Base-by-base conservation (phyloP, 2,888 invertebrate species). In the Elegia similella region DNA sequence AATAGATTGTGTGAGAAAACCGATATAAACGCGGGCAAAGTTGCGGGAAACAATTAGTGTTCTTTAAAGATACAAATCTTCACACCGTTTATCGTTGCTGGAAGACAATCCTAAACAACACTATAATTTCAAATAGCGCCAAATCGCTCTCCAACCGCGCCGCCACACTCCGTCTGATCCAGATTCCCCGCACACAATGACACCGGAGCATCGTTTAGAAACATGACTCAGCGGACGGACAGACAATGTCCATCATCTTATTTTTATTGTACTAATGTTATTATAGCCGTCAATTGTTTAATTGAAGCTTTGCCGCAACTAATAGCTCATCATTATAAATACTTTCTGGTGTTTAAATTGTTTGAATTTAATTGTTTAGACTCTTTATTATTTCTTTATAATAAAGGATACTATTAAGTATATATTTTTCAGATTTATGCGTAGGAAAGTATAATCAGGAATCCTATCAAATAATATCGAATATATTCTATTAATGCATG, bases 261-360 rank as follows among this genome's bases (percentile, higher is more conserved):
- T 50, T 50, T 34, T 50, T 50, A 50, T 34, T 34, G 34, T 34
- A 50, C 50, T 50, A 8, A 13, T 50, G 38, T 50, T 50, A 50
- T 50, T 50, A 50, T 50, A 16, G 50, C 16, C 34, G 34, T 1
- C 50, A 50, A 50, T 50, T 17, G 50, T 50, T 50, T 38, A 50
- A 50, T 50, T 50, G 50, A 17, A 12, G 50, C 34, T 50, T 50
- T 50, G 34, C 34, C 2, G 13, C n/a, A 50, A 38, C 34, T 50
- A 50, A 50, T 50, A 50, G 50, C 50, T 50, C 50, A 50, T 34
- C 32, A 50, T 50, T 50, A 50, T 50, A 34, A 50, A 50, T 46
- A 23, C 17, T 46, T 46, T 46, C 23, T n/a, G 38, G 8, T n/a
- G n/a, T n/a, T 38, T n/a, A n/a, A n/a, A n/a, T n/a, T n/a, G n/a